Base-by-base conservation (phyloP, 2,888 invertebrate genomes). In the Drosophila nr. perissopoda region DNA sequence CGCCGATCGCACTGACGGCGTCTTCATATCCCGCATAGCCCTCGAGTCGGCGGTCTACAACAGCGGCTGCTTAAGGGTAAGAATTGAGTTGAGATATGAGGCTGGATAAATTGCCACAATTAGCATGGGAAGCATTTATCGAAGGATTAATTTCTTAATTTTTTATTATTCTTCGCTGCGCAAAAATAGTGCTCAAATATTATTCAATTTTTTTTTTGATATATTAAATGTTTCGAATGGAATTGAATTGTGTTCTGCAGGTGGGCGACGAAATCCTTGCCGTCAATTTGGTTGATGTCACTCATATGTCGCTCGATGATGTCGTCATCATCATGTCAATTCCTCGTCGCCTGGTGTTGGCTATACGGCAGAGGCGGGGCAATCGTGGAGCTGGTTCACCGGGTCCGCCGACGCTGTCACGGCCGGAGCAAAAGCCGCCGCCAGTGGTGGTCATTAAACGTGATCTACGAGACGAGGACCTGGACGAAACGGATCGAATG, bases 311-410 rank as follows among this genome's bases (percentile, higher is more conserved):
- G 82, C 94, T 99, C 90, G 99, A 99, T 93, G 99, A 99, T 93
- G 99, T 99, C 78, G 99, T 99, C 83, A 98, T 99, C 91, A 98
- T 99, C 90, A 99, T 99, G 98, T 99, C 99, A 91, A 99, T 99
- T 94, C 99, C 99, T 8, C 95, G 99, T 91, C 95, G 99, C 86
- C 94, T 99, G 91, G 96, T 99, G 78, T 95, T 99, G 78, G 98
- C 98, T 87, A 99, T 99, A 78, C 95, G 98, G 89, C 98, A 98
- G 92, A 94, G 96, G 82, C 96, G 96, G 93, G 96, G 96, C 93
- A 93, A 93, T 79, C 93, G 93, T 59, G 94, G 94, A 73, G 91
- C 91, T 34, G 91, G 90, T 25, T 93, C 93, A 10, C 93, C 93
- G 2, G 93, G 92, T 29, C 93, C 93, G 31, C 89, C 93, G 63